Evolutionary conservation across 2,797 vertebrate genomes (phyloP).

Genomic region (Anguilla megastoma): DNA sequence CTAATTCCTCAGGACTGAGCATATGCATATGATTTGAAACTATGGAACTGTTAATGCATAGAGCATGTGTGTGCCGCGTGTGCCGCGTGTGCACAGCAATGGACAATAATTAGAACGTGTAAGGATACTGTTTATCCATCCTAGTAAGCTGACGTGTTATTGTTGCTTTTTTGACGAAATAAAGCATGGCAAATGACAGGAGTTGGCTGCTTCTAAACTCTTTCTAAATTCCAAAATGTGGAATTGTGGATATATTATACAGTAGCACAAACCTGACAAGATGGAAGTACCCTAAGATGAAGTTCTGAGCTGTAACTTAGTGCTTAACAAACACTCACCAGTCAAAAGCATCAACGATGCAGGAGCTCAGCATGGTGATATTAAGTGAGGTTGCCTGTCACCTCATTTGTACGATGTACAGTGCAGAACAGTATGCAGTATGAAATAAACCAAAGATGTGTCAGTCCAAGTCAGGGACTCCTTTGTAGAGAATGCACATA

Average conservation of each 20-base stretch:
- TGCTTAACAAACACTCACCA: background rate
- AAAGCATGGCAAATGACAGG: background rate
- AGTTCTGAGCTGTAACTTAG: background rate
- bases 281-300: background rate
- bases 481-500: background rate
- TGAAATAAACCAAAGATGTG: background rate
- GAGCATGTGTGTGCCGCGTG: background rate
- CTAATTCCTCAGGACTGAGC: background rate
- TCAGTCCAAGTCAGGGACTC: background rate
- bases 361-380: background rate
- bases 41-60: background rate
- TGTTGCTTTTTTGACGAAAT: background rate
- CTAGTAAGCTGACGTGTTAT: background rate
- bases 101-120: background rate
- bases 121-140: background rate
- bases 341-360: background rate
- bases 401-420: background rate
- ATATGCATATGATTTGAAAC: slow-evolving; percentile 7
- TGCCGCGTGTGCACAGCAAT: background rate
- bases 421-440: background rate
- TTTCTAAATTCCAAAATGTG: background rate
- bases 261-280: background rate
- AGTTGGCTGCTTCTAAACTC: no score
- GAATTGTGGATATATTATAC: background rate
- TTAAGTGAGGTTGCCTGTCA: background rate